phyloP scores from a whole-genome alignment of 2,113 vertebrate species.

The Sitta europaea region DNA sequence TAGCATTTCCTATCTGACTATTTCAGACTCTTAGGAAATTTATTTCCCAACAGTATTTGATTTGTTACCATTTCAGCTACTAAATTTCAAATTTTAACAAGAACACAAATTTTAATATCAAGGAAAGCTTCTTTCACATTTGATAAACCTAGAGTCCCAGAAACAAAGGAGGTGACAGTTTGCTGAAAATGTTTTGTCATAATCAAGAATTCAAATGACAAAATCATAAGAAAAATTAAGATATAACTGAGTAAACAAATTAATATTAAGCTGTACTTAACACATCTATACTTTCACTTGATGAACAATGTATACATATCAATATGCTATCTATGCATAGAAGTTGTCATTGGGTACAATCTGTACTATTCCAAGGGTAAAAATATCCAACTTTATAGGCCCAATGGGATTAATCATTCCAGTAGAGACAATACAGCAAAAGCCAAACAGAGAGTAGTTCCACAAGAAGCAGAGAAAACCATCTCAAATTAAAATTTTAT shows the following conservation, averaged over 20 bases:
- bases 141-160: not conserved
- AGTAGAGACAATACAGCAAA: not conserved
- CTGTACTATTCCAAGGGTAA: not conserved
- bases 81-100: not conserved
- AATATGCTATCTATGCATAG: not conserved
- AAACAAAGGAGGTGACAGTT: not conserved
- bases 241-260: not conserved
- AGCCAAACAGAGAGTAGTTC: not conserved
- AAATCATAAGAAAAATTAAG: not conserved
- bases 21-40: not conserved
- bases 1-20: not conserved
- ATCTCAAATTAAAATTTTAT: not conserved
- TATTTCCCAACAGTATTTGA: not conserved
- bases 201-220: not conserved
- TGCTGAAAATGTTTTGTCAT: not conserved
- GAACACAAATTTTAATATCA: not conserved
- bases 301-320: not conserved
- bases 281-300: not conserved
- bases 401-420: not conserved
- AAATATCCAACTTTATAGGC: not conserved
- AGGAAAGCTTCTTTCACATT: not conserved
- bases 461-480: not conserved
- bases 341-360: not conserved
- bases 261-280: not conserved
- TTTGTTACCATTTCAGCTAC: not conserved